These are phyloP conservation scores for Phataginus tetradactyla DNA, from an alignment of 2,797 vertebrate genomes.

Conservation along the genomic window DNA sequence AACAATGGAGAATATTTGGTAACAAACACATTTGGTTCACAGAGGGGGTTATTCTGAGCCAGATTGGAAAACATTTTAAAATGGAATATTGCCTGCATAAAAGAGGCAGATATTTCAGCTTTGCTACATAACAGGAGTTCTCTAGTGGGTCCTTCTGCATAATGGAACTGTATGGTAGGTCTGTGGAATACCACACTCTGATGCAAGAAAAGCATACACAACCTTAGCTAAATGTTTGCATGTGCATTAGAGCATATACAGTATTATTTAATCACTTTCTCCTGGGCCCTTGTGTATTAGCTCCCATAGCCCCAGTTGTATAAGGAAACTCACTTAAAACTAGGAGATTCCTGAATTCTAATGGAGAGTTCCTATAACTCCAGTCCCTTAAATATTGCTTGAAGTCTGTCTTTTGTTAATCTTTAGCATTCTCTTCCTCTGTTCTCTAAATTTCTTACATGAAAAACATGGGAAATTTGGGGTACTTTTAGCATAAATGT, in stretches of 20 bases:
- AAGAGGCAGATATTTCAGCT: constrained; percentile 79
- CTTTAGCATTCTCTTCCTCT: background rate
- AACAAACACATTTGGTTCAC: constrained; percentile 81
- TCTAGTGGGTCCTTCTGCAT: constrained; percentile 79
- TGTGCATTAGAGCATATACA: constrained; percentile 25
- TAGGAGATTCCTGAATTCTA: constrained; percentile 3
- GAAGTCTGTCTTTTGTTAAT: constrained; percentile 8
- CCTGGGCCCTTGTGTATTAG: background rate
- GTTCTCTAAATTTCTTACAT: background rate
- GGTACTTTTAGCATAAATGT: background rate
- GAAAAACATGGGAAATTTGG: background rate
- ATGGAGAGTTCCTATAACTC: constrained; percentile 15
- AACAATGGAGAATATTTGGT: constrained; percentile 78
- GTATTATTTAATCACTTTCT: constrained; percentile 67
- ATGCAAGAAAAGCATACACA: constrained; percentile 50
- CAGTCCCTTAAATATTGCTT: constrained; percentile 27
- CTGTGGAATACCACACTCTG: constrained; percentile 65
- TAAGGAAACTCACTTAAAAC: constrained; percentile 47
- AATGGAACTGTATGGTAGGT: constrained; percentile 75
- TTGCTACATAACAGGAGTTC: constrained; percentile 71
- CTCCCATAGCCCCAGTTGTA: background rate
- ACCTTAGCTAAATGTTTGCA: constrained; percentile 64
- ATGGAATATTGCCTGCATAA: constrained; percentile 81
- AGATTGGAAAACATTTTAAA: constrained; percentile 81
- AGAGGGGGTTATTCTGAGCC: constrained; percentile 80